Base-by-base conservation (phyloP, 2,888 invertebrate species). In the Volucella inanis region DNA sequence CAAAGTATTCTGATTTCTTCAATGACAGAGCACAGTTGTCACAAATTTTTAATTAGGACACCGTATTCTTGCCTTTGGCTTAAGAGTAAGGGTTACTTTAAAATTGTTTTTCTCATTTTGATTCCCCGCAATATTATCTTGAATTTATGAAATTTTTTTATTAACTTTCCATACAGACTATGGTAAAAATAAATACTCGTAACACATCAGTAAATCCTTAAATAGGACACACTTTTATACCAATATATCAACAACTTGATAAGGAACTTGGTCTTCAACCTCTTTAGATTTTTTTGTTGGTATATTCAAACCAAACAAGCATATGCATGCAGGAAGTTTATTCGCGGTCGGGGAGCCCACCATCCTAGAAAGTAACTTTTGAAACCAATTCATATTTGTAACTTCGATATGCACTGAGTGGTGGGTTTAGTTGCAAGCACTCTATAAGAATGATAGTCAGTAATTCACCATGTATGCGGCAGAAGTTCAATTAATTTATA, bases 91-190 rank as follows among this genome's bases (percentile, higher is more conserved):
- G 61, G 41, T 8, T 14, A 12, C 38, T 45, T 22, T n/a, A 12
- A 41, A 15, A 65, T 72, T 52, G 18, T 54, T 12, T 12, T 18
- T 54, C 4, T 8, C 52, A 41, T 67, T 47, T 68, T 45, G 52
- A 55, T 59, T 39, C 52, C 15, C 50, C 43, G 18, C 22, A 52
- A 50, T 59, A 50, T 38, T 47, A 72, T 22, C 45, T 61, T 52
- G 12, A 75, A 68, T 59, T 74, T 68, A 75, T 57, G 54, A 75
- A 75, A 62, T 55, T 43, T 49, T 68, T 38, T 62, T 80, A 39
- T 18, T 62, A 68, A 68, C 64, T 64, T 70, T 47, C 12, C 54
- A 39, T 62, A 70, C 62, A 49, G 67, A 72, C 47, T 43, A 4
- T 14, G 15, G n/a, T n/a, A n/a, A n/a, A n/a, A n/a, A n/a, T n/a